These are phyloP conservation scores for Acrobasis repandana DNA, from an alignment of 2,888 invertebrate species.

Conservation along the genomic window DNA sequence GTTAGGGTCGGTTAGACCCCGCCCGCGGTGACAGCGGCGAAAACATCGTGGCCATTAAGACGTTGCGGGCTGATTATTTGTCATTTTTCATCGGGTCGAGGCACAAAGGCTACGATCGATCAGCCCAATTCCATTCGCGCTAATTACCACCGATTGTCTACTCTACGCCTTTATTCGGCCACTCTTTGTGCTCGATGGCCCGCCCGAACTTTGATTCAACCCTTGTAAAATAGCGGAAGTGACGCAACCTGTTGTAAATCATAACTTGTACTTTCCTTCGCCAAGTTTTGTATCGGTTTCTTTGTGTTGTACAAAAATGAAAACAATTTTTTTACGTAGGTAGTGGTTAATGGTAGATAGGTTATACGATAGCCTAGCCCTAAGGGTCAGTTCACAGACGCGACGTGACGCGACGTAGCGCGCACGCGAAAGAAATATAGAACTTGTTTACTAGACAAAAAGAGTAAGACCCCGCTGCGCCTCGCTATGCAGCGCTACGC, in stretches of 20 bases:
- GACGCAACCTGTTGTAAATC: constrained; percentile 19
- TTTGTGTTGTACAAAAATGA: neutral
- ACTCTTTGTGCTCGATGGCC: constrained; percentile 54
- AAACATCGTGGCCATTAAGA: constrained; percentile 30
- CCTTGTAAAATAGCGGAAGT: constrained; percentile 37
- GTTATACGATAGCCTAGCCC: too few relatives aligned
- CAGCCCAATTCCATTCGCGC: constrained; percentile 57
- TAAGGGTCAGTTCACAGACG: too few relatives aligned
- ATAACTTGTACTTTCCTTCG: constrained; percentile 8
- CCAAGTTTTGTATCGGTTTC: neutral
- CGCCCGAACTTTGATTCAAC: constrained; percentile 50
- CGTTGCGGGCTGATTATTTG: constrained; percentile 39
- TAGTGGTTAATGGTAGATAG: too few relatives aligned
- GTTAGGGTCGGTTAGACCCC: neutral
- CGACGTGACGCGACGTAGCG: too few relatives aligned
- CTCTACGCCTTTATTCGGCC: constrained; percentile 51
- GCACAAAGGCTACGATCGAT: constrained; percentile 62
- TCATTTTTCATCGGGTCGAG: constrained; percentile 53
- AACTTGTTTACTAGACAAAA: too few relatives aligned
- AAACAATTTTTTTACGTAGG: neutral
- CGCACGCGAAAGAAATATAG: too few relatives aligned
- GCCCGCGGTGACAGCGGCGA: constrained; percentile 8
- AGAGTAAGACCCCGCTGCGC: too few relatives aligned
- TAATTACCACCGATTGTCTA: constrained; percentile 70
- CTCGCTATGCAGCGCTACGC: too few relatives aligned